Evolutionary conservation across 2,113 vertebrate genomes (phyloP), one percentile per base, ranked within the genome.

Genomic region (Aegithalos caudatus): DNA sequence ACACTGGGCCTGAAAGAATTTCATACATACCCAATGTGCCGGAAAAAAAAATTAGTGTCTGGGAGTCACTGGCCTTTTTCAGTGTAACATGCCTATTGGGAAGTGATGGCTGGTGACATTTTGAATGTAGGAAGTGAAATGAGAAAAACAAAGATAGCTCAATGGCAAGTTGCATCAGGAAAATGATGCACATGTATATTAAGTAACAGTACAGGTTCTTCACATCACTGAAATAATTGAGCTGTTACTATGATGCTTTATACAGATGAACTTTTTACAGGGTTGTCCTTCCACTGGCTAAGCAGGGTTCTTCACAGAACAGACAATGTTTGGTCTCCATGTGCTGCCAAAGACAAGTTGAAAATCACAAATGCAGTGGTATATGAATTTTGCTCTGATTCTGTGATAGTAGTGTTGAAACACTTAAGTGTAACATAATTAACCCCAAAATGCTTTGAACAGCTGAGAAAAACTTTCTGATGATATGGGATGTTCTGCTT

Each of bases 1-100:
- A 85, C 9, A 21, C 18, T 69, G 42, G 44, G 24, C 40, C 70
- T 88, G 84, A 72, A 91, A 91, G 45, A 58, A 61, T 91, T 94
- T 76, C 66, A 31, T 82, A 85, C 27, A 11, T 92, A 92, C 57
- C 58, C 94, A 94, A 94, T 93, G 84, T 94, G 81, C 92, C 0
- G 5, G 87, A 54, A 91, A 85, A 95, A 64, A 85, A 87, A 87
- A 94, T 89, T 69, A 95, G 57, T 82, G 86, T 94, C 87, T 96
- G 50, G 78, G 70, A 96, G 70, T 96, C 91, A 85, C 18, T 95
- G 94, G 87, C 95, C 90, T 95, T 97, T 94, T 92, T 92, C 90
- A 91, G 62, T 66, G 54, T 96, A 93, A 94, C 42, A 47, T 77
- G 81, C 62, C 89, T 92, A 45, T 76, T 10, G 8, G 70, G 69